A percentile compares a stretch with the other conserved stretches of the same genome.
Evolutionary conservation across 2,888 invertebrate genomes (phyloP).

Genomic region (Habroteleia sp.): DNA sequence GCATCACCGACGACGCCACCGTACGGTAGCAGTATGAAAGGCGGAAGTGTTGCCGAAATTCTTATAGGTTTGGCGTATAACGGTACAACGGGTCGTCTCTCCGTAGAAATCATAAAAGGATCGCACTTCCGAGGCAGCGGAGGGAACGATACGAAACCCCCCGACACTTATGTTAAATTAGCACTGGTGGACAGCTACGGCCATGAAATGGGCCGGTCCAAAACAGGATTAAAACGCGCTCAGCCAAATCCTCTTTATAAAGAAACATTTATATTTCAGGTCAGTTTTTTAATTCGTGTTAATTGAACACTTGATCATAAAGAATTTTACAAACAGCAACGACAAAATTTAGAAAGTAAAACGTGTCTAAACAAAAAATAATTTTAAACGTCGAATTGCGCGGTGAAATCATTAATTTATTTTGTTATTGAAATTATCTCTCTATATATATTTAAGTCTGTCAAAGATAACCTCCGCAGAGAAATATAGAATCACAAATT

Average conservation of each 20-base stretch:
- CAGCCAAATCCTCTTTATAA: conserved; percentile 98
- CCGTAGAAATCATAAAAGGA: conserved; percentile 93
- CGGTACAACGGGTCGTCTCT: conserved; percentile 95
- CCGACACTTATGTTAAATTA: conserved; percentile 96
- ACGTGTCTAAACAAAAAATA: no score
- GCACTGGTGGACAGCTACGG: conserved; percentile 95
- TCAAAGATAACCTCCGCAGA: no score
- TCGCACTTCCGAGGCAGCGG: conserved; percentile 84
- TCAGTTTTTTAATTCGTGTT: conserved; percentile 74
- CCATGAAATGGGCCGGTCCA: conserved; percentile 95
- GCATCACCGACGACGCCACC: conserved; percentile 78
- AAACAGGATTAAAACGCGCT: conserved; percentile 94
- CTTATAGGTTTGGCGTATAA: conserved; percentile 95
- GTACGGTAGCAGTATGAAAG: conserved; percentile 84
- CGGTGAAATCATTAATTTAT: no score
- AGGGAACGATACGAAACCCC: conserved; percentile 84
- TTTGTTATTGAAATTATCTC: no score
- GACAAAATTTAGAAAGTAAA: no score
- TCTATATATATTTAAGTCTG: no score
- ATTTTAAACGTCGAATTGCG: no score
- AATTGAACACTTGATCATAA: no score
- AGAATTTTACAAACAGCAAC: no score
- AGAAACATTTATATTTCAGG: conserved; percentile 98
- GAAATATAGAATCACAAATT: no score
- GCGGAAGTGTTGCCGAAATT: conserved; percentile 95